Evolutionary conservation across 1,140 invertebrate genomes (phyloP), one percentile per base, ranked within the genome.

Genomic region (Hycleus phaleratus): DNA sequence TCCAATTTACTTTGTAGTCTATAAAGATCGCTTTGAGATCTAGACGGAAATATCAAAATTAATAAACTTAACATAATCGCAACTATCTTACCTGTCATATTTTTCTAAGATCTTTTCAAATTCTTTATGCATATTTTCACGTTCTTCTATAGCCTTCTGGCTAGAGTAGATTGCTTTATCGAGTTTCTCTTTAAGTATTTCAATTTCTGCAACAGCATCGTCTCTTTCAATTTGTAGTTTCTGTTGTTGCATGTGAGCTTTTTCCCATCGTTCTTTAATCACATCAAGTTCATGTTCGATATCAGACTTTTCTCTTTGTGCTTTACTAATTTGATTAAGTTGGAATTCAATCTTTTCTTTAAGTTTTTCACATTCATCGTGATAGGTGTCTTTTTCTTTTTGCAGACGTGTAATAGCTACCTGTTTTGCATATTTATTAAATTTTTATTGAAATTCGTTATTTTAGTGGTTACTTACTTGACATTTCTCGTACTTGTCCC

Each of bases 101-200:
- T 95, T 95, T 76, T 95, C 93, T 63, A 93, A 76, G 75, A 94
- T 84, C 75, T 93, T 90, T 68, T 95, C 91, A 70, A 92, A 88
- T 75, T 96, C 93, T 75, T 91, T 91, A 76, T 89, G 88, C 39
- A 86, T 83, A 48, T 80, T 85, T 67, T 95, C 93, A 66, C 90
- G 88, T 66, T 95, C 93, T 66, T 95, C 91, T 56, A 90, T 81
- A 0, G 86, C 82, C 74, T 93, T 93, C 68, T 85, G 84, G 48
- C 86, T 79, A 24, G 85, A 80, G 59, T 87, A 85, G 40, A 92
- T 82, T 32, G 87, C 79, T 72, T 95, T 95, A 47, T 95, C 93
- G 26, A 92, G 73, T 76, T 93, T 93, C 43, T 95, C 93, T 73
- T 91, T 92, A 12, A 93, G 74, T 56, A 93, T 86, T 67, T 92